Evolutionary conservation across 2,888 invertebrate genomes (phyloP).

Genomic region (Protophormia terraenovae): DNA sequence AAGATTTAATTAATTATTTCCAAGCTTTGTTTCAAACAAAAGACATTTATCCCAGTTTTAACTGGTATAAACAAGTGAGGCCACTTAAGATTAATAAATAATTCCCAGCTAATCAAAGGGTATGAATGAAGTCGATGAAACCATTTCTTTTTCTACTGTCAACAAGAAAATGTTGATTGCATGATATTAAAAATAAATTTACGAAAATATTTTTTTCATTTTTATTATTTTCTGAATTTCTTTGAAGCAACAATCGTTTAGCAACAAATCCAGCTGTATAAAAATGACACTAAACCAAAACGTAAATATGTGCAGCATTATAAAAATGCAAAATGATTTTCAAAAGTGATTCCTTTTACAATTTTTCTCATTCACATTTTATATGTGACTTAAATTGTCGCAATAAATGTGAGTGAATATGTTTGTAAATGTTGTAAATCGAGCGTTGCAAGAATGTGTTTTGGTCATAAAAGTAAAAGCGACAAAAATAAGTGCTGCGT

Average conservation of each 20-base stretch:
- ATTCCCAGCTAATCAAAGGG: no score
- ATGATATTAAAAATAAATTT: constrained; percentile 44
- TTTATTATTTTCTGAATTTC: background rate
- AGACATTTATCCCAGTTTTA: no score
- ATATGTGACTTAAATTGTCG: constrained; percentile 2
- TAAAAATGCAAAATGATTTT: constrained; percentile 44
- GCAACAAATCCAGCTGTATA: background rate
- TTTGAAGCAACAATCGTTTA: constrained; percentile 34
- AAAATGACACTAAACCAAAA: constrained; percentile 1
- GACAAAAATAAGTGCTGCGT: background rate
- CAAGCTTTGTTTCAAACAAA: no score
- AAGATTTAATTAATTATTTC: no score
- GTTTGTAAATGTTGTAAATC: background rate
- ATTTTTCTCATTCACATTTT: background rate
- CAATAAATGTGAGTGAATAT: background rate
- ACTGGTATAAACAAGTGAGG: no score
- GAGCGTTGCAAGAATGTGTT: background rate
- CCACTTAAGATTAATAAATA: no score
- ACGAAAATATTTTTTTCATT: background rate
- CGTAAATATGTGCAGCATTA: constrained; percentile 40
- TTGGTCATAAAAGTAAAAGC: constrained; percentile 32
- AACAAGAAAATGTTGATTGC: background rate
- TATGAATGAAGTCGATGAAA: constrained; percentile 32
- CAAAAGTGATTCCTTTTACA: background rate
- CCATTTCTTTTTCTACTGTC: background rate